Evolutionary conservation across 2,888 invertebrate species (phyloP).

Genomic region (Drosophila buzzatii): DNA sequence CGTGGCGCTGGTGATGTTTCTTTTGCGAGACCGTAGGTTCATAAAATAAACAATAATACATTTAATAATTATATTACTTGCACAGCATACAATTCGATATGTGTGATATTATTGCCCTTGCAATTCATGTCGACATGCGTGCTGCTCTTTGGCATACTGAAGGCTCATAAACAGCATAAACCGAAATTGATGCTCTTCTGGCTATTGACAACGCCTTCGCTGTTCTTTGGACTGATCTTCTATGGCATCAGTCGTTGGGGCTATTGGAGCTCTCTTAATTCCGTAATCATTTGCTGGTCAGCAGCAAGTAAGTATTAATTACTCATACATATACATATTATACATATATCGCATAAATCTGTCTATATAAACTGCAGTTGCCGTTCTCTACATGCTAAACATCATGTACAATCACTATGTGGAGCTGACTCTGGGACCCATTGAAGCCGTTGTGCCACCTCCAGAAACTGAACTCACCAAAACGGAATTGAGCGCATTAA

Average conservation of each 20-base stretch:
- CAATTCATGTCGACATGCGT: conserved; percentile 10
- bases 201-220: conserved; percentile 8
- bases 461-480: neutral
- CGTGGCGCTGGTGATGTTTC: neutral
- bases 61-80: neutral
- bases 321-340: neutral
- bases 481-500: neutral
- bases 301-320: conserved; percentile 6
- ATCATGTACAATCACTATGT: conserved; percentile 23
- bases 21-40: fast-evolving
- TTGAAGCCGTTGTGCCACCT: neutral
- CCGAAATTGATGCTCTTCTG: conserved; percentile 9
- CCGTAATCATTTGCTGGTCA: neutral
- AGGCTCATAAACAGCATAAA: conserved; percentile 20
- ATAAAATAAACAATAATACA: neutral
- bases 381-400: conserved; percentile 1
- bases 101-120: too few species aligned
- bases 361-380: neutral
- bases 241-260: neutral
- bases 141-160: conserved; percentile 16
- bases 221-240: neutral
- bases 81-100: too few species aligned
- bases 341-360: too few species aligned
- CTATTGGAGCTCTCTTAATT: neutral
- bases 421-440: conserved; percentile 10